Evolutionary conservation across 2,113 vertebrate genomes (phyloP).

Genomic region (Antechinus stuartii): DNA sequence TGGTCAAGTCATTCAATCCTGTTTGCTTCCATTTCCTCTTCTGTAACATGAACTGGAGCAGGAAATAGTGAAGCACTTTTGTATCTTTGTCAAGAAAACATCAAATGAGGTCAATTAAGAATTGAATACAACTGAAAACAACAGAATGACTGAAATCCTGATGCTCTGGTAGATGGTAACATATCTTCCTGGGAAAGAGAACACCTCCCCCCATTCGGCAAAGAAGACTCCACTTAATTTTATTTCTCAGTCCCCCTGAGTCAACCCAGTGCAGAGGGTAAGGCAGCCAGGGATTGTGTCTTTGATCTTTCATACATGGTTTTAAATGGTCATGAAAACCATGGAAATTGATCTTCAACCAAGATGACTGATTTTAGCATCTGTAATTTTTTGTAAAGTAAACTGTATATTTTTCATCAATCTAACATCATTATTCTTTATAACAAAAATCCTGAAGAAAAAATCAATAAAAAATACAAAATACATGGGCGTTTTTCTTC

Average conservation of each 20-base stretch:
- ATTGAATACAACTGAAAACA: too few relatives aligned
- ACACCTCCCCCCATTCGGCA: not conserved
- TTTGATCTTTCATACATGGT: constrained; percentile 39
- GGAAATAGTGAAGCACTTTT: not conserved
- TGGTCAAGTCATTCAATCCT: not conserved
- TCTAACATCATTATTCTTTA: constrained; percentile 61
- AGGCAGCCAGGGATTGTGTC: constrained; percentile 38
- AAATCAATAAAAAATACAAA: constrained; percentile 55
- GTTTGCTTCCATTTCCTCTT: not conserved
- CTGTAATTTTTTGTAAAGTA: constrained; percentile 50
- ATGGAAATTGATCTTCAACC: constrained; percentile 53
- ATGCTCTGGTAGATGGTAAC: not conserved
- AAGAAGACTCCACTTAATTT: not conserved
- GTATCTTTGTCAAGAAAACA: not conserved
- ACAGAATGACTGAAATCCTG: not conserved
- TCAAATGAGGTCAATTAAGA: too few relatives aligned
- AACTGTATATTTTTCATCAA: constrained; percentile 60
- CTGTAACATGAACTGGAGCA: not conserved
- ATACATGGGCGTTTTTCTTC: constrained; percentile 8
- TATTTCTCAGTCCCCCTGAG: too few relatives aligned
- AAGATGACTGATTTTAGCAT: constrained; percentile 39
- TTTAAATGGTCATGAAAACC: constrained; percentile 37
- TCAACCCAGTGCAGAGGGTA: constrained; percentile 24
- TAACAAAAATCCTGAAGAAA: constrained; percentile 66
- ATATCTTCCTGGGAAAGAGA: not conserved